These are phyloP conservation scores for Fragum whitleyi DNA, from an alignment of 2,888 invertebrate species.

Conservation along the genomic window DNA sequence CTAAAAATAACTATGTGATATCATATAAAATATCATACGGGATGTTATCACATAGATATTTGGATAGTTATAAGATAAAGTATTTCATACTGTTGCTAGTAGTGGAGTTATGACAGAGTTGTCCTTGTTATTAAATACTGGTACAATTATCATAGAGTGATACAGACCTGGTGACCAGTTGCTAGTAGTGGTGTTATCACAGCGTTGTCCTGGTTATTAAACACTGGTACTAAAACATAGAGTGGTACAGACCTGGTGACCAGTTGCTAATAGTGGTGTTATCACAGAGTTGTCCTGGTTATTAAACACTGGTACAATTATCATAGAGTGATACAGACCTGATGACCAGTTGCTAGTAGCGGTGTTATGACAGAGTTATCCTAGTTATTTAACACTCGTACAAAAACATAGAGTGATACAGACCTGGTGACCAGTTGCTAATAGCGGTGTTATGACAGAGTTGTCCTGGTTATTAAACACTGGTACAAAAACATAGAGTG, in stretches of 20 bases:
- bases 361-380: constrained; percentile 83
- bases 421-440: constrained; percentile 82
- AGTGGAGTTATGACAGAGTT: too few relatives aligned
- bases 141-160: constrained; percentile 75
- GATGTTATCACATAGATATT: too few relatives aligned
- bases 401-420: constrained; percentile 78
- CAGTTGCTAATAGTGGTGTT: too few relatives aligned
- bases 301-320: constrained; percentile 81
- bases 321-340: constrained; percentile 80
- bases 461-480: constrained; percentile 80
- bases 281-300: constrained; percentile 81
- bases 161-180: constrained; percentile 75
- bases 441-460: constrained; percentile 82
- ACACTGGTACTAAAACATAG: too few relatives aligned
- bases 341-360: constrained; percentile 80
- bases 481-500: constrained; percentile 81
- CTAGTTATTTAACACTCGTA: constrained; percentile 80
- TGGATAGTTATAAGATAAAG: too few relatives aligned
- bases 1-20: too few relatives aligned
- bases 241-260: too few relatives aligned
- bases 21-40: too few relatives aligned
- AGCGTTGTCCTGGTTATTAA: too few relatives aligned
- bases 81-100: constrained; percentile 69
- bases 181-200: constrained; percentile 62
- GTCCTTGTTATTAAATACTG: constrained; percentile 67